Evolutionary conservation across 2,888 invertebrate species (phyloP).

Genomic region (Gastrophysa polygoni): DNA sequence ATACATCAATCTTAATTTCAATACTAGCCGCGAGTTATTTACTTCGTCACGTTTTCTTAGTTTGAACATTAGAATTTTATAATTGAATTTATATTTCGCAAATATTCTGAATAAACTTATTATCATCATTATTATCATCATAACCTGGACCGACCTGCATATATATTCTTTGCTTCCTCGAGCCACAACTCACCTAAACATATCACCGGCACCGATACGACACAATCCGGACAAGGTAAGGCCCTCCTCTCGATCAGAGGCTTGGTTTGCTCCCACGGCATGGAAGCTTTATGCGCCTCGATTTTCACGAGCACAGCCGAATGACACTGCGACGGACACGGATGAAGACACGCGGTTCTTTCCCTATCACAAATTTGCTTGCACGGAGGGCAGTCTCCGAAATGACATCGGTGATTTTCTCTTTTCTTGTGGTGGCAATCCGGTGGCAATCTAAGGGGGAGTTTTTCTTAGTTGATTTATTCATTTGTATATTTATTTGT

Average conservation of each 20-base stretch:
- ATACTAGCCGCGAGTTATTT: too few relatives aligned
- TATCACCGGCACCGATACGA: conserved; percentile 70
- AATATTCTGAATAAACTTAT: too few relatives aligned
- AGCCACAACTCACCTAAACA: conserved; percentile 68
- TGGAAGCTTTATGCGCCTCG: conserved; percentile 64
- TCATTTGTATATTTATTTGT: too few relatives aligned
- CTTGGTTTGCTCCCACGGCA: conserved; percentile 67
- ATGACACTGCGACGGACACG: conserved; percentile 77
- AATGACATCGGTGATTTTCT: conserved; percentile 80
- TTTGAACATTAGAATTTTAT: too few relatives aligned
- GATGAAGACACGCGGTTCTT: conserved; percentile 67
- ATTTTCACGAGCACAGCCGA: conserved; percentile 71
- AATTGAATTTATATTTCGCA: too few relatives aligned
- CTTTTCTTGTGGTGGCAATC: conserved; percentile 83
- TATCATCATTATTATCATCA: too few relatives aligned
- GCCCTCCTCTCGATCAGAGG: conserved; percentile 59
- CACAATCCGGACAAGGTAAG: conserved; percentile 75
- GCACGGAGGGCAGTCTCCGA: conserved; percentile 84
- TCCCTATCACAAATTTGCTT: conserved; percentile 72
- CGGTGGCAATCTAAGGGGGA: conserved; percentile 70
- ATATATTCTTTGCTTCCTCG: too few relatives aligned
- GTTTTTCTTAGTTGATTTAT: too few relatives aligned
- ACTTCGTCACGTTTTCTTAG: too few relatives aligned
- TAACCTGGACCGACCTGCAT: too few relatives aligned
- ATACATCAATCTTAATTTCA: too few relatives aligned